Evolutionary conservation across 2,797 vertebrate species (phyloP).

Genomic region (Myioborus miniatus): DNA sequence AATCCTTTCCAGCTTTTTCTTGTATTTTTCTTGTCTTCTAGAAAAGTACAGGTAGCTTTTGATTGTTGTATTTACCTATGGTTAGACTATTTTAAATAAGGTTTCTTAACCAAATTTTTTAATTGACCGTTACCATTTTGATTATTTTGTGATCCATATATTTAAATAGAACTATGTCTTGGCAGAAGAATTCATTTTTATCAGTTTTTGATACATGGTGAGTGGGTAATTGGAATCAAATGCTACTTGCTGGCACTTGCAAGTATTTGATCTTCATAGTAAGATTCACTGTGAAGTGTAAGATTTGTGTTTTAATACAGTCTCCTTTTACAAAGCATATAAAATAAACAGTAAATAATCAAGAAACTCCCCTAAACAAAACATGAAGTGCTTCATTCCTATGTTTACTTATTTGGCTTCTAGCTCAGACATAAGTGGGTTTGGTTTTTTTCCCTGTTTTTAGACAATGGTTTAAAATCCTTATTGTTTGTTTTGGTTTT

Average conservation of each 20-base stretch:
- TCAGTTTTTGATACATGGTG: neutral
- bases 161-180: neutral
- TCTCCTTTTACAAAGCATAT: neutral
- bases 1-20: neutral
- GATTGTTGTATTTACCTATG: neutral
- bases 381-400: neutral
- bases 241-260: constrained; percentile 27
- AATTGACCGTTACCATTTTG: neutral
- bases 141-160: neutral
- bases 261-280: constrained; percentile 20
- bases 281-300: neutral
- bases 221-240: constrained; percentile 46
- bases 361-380: neutral
- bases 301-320: constrained; percentile 1
- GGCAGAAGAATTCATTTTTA: neutral
- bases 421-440: neutral
- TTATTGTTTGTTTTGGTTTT: neutral
- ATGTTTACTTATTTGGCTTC: neutral
- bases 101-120: neutral
- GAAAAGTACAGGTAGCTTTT: neutral
- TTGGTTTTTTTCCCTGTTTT: neutral
- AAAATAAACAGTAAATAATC: neutral
- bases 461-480: neutral
- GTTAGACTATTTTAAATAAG: neutral
- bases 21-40: neutral